Evolutionary conservation across 2,888 invertebrate species (phyloP), one percentile per base, ranked within the genome.

Genomic region (Sussaba pulchella): DNA sequence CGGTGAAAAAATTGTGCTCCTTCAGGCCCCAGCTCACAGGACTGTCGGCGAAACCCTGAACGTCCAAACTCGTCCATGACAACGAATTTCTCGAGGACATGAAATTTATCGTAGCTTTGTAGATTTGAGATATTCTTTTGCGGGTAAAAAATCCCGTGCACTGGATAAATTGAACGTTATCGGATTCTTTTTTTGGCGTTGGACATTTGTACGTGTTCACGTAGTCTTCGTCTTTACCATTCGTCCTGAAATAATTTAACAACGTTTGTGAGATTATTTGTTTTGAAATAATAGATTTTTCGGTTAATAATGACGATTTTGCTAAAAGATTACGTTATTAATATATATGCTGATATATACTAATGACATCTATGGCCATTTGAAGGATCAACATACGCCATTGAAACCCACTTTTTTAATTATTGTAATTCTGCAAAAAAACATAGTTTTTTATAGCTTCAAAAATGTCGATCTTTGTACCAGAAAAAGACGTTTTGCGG

Each of bases 21-120:
- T 92, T 90, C 52, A 91, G 86, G 74, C 88, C 88, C 93, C 93
- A 94, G 73, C 92, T 92, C 1, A 94, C 88, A 12, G 94, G 94
- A 73, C 93, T 90, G 86, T 94, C 94, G 1, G 92, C 92, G 88
- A 94, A 94, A 45, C 94, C 94, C 86, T 94, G 94, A 6, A 94
- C 92, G 83, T 94, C 93, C 54, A 94, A 85, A 57, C 93, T 92
- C 52, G 90, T 87, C 94, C 94, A 94, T 1, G 92, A 91, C 71
- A 92, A 89, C n/a, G n/a, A 21, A 85, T 85, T 14, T 89, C 81
- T 82, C 8, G 45, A 70, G 31, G 83, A 83, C 6, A 89, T 74
- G 70, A 89, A 91, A 19, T 89, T 80, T 81, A 88, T 92, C 69
- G 93, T 61, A 39, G 74, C 63, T 14, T 74, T 71, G 57, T 92